Evolutionary conservation across 1,140 invertebrate genomes (phyloP), one percentile per base, ranked within the genome.

Genomic region (Pseudomyrmex sp.): DNA sequence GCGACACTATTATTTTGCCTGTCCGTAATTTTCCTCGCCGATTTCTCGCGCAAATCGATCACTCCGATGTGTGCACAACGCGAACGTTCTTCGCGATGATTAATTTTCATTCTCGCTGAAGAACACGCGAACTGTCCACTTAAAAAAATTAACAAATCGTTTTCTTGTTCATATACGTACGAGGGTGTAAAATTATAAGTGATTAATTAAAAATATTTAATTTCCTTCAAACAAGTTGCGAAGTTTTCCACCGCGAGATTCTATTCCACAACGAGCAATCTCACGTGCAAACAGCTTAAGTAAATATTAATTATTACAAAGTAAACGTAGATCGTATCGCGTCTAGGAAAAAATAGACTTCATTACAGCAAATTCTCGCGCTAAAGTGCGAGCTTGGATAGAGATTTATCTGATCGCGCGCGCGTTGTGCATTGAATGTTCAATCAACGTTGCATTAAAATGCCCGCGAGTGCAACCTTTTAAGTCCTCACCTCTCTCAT

Each of bases 361-460:
- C 15, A 80, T 72, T 80, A 80, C 35, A 50, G 35, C 75, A 15
- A n/a, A 48, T 69, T 18, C 5, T 1, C 54, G 52, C n/a, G 54
- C 54, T 80, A 80, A 72, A 79, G 69, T 12, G 44, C 35, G 72
- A 72, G 54, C 68, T 80, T 18, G 26, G n/a, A 72, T 15, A 50
- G 15, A 63, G n/a, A 54, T 35, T 80, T 72, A 80, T 80, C 76
- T 61, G 54, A 80, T 80, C 76, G 26, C 23, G 44, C 59, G 35
- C 35, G 5, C 35, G 35, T 35, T 35, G 35, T 56, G 59, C 73
- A 23, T 63, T 48, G 23, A 26, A 46, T 20, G 35, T 58, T 68
- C 76, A 70, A 79, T 79, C 65, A 70, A 56, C 44, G 15, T 70
- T 79, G 54, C 76, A 80, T 80, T 80, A 80, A 35, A 35, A 72